A percentile compares a stretch with the other conserved stretches of the same genome.
Conservation (phyloP, 2,797 vertebrate species). For the Pteropus rufus region DNA sequence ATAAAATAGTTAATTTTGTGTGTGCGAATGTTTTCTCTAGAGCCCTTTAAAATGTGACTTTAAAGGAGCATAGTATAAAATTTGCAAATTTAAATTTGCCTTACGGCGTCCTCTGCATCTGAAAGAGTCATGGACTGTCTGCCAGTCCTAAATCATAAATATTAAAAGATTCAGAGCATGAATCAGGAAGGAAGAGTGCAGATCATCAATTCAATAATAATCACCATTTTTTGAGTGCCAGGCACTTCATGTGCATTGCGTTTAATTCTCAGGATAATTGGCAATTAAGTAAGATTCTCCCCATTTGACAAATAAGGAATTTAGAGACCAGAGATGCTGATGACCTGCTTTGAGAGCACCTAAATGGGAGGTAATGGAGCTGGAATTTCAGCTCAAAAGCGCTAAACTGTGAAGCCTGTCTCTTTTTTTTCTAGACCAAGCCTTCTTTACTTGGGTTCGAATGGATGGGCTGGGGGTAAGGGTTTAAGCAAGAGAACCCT, state of each 20-base stretch:
- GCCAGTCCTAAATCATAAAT: not conserved
- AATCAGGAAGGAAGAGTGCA: not conserved
- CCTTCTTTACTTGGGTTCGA: not conserved
- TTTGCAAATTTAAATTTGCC: not conserved
- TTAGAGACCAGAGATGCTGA: not conserved
- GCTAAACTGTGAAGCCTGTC: not conserved
- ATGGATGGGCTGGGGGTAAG: not conserved
- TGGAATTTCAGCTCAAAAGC: not conserved
- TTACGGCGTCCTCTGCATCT: not conserved
- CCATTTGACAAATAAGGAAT: not conserved
- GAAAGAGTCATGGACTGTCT: not conserved
- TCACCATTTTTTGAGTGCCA: not conserved
- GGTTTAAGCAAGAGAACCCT: not conserved
- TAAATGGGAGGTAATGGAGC: not conserved
- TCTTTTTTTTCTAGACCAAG: not conserved
- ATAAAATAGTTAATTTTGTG: constrained; percentile 50
- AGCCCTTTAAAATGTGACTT: constrained; percentile 43
- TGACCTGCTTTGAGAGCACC: not conserved
- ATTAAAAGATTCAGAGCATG: not conserved
- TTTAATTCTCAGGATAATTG: not conserved
- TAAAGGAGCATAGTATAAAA: constrained; percentile 12
- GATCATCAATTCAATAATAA: not conserved
- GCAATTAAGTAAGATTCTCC: not conserved
- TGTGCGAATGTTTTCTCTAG: constrained; percentile 48
- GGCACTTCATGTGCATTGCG: not conserved